Conservation (phyloP, 2,113 vertebrate genomes). For the Myotis yumanensis region DNA sequence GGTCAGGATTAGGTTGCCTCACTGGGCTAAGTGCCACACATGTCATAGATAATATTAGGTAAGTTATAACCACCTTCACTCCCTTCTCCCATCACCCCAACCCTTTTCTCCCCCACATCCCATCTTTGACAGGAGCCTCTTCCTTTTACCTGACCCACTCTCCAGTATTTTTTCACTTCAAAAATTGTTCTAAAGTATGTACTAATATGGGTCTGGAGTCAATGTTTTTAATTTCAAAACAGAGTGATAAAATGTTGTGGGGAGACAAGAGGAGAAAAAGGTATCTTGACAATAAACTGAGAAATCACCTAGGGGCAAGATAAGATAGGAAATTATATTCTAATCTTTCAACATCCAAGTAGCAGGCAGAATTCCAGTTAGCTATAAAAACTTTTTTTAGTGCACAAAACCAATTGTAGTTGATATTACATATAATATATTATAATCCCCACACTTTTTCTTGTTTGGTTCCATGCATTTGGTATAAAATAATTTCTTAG, state of each 20-base stretch:
- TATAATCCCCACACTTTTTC: constrained; percentile 44
- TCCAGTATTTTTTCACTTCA: not conserved
- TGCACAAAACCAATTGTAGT: constrained; percentile 39
- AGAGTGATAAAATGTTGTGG: not conserved
- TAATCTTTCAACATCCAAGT: not conserved
- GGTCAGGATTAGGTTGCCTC: not conserved
- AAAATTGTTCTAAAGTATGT: not conserved
- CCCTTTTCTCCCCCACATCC: not conserved
- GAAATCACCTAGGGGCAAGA: not conserved
- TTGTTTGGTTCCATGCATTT: constrained; percentile 43
- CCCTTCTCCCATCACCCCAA: not conserved
- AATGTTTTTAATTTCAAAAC: constrained; percentile 33
- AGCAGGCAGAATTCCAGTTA: constrained; percentile 15
- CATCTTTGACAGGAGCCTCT: not conserved
- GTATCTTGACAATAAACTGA: not conserved
- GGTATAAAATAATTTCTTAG: constrained; percentile 52
- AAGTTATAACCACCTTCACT: not conserved
- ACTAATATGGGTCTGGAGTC: not conserved
- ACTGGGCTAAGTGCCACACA: not conserved
- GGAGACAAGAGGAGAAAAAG: not conserved
- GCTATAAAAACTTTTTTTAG: constrained; percentile 6
- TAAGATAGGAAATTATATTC: not conserved
- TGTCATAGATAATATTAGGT: not conserved
- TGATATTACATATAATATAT: constrained; percentile 58
- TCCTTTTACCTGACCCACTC: not conserved